These are phyloP conservation scores for Protaetia brevitarsis DNA, from an alignment of 1,140 invertebrate species.

Conservation along the genomic window DNA sequence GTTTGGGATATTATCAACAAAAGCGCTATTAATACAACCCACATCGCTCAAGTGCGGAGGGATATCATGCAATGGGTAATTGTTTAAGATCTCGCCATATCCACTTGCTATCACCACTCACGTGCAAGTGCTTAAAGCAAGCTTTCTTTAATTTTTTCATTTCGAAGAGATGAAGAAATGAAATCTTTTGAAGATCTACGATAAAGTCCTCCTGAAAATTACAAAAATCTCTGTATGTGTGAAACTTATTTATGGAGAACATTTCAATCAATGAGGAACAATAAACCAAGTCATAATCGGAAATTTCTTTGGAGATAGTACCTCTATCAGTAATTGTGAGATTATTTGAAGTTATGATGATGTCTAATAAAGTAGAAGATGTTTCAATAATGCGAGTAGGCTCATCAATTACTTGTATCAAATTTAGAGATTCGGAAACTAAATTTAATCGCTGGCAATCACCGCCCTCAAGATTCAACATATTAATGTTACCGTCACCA, in stretches of 20 bases:
- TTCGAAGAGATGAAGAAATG: neutral
- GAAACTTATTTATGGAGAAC: neutral
- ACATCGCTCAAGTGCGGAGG: no score
- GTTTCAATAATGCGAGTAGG: neutral
- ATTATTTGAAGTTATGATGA: neutral
- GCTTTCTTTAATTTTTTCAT: conserved; percentile 8
- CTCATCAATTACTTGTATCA: neutral
- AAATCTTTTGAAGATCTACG: neutral
- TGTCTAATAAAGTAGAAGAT: neutral
- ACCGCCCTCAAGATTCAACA: neutral
- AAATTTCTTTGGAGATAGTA: no score
- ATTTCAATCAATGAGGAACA: neutral
- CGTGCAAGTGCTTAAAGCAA: no score
- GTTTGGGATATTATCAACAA: no score
- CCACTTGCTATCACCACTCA: no score
- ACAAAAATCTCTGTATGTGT: neutral
- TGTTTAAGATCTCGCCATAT: no score
- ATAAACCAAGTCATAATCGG: neutral
- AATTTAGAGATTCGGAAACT: neutral
- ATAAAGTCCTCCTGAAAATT: neutral
- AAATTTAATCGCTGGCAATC: neutral
- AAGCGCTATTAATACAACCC: no score
- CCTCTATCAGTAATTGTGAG: neutral
- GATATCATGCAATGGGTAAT: no score
- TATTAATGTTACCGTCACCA: neutral